Base-by-base conservation (phyloP, 2,113 vertebrate genomes). In the Toxotes jaculatrix region DNA sequence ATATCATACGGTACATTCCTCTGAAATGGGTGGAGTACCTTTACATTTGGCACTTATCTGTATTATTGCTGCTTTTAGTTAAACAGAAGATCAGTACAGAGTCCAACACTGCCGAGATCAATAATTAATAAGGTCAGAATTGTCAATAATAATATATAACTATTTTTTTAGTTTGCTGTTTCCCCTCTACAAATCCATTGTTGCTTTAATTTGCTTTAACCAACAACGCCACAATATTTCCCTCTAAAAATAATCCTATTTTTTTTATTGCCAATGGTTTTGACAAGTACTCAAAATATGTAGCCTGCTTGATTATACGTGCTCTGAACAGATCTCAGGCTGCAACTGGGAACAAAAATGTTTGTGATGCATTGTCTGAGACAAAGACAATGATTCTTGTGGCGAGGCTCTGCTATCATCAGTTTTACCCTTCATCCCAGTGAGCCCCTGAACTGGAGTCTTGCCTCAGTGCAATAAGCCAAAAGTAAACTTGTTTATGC, bases 401-500 rank as follows among this genome's bases (percentile, higher is more conserved):
- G 38, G 27, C 14, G 14, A 27, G 34, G 5, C 45, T 36, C 7
- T 32, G 51, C 55, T 70, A 3, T 80, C 76, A 66, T 70, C 66
- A 3, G 80, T 82, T 82, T 49, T 19, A 47, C 17, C 14, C 42
- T 68, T 76, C 51, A 61, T 70, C 53, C 23, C 32, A 49, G 34
- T 60, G 56, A 81, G 83, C 32, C 23, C 34, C 45, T 79, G 67
- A 83, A 79, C 51, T 62, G 7, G 27, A 66, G 74, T 72, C 47
- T 67, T 36, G 12, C 69, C 63, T 42, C 66, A 38, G 53, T 47
- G 13, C 21, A 14, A 27, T 71, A 74, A 87, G 61, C 69, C 83
- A 69, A 67, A 77, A 84, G 82, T 77, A 80, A 87, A 84, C 69
- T 55, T 87, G 79, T 88, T 82, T 84, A 56, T 82, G 56, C 17